A percentile compares a stretch with the other conserved stretches of the same genome.
Conservation (phyloP, 1,140 invertebrate species). For the Zaprionus africanus region DNA sequence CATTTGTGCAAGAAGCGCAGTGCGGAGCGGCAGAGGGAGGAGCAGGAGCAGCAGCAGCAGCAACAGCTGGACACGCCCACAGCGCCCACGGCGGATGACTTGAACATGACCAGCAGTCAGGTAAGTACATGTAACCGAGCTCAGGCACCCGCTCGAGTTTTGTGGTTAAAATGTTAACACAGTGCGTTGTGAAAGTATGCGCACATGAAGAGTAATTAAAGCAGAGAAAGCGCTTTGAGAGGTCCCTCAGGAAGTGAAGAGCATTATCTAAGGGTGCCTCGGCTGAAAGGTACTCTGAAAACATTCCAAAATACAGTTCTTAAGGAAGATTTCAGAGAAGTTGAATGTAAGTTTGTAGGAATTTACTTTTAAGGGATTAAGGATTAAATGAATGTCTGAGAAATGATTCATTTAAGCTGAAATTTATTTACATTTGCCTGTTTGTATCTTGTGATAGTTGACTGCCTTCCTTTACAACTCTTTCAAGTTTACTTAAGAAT, state of each 20-base stretch:
- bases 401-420: too few relatives aligned
- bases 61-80: slow-evolving; percentile 1
- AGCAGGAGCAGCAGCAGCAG: slow-evolving; percentile 9
- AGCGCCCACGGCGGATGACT: neutral
- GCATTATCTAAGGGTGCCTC: too few relatives aligned
- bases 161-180: slow-evolving; percentile 1
- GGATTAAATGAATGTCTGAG: too few relatives aligned
- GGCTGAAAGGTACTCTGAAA: too few relatives aligned
- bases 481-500: neutral
- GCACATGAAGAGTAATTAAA: neutral
- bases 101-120: slow-evolving; percentile 12
- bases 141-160: neutral
- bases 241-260: neutral
- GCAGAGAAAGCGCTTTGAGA: neutral
- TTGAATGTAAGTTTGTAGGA: too few relatives aligned
- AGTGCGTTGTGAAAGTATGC: neutral
- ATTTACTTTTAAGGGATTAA: too few relatives aligned
- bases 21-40: slow-evolving; percentile 30
- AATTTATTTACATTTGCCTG: too few relatives aligned
- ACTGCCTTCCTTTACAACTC: neutral
- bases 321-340: too few relatives aligned
- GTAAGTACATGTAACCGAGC: slow-evolving; percentile 1
- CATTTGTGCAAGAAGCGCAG: slow-evolving; percentile 69
- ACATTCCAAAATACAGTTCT: too few relatives aligned
- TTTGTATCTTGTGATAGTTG: too few relatives aligned